These are phyloP conservation scores for Antennarius maculatus DNA, from an alignment of 2,797 vertebrate genomes.

Conservation along the genomic window DNA sequence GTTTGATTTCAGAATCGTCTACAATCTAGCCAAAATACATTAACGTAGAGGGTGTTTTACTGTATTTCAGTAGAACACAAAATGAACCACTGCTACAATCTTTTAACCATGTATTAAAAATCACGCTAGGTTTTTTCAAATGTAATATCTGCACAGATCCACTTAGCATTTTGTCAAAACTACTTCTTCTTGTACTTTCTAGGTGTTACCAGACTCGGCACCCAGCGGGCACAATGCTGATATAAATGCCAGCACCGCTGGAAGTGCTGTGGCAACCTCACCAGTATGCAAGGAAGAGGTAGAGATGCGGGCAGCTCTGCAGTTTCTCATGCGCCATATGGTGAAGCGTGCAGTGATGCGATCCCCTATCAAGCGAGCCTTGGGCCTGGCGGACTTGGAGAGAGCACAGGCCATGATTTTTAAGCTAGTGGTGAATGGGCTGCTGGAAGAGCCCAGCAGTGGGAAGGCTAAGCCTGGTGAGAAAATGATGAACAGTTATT, in stretches of 20 bases:
- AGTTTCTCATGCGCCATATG: constrained; percentile 98
- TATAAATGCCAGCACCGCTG: constrained; percentile 58
- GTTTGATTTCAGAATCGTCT: no score
- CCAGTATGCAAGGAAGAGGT: constrained; percentile 92
- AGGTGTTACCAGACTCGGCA: constrained; percentile 73
- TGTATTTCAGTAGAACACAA: no score
- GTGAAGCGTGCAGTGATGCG: constrained; percentile 97
- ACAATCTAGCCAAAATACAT: no score
- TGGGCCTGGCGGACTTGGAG: constrained; percentile 93
- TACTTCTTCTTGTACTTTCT: not conserved
- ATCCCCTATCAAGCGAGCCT: constrained; percentile 92
- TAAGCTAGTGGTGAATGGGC: constrained; percentile 92
- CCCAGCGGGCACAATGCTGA: constrained; percentile 95
- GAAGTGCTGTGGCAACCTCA: constrained; percentile 78
- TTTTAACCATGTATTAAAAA: no score
- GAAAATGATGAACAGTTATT: not conserved
- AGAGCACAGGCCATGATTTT: constrained; percentile 98
- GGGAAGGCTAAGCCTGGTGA: constrained; percentile 87
- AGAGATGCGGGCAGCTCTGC: constrained; percentile 93
- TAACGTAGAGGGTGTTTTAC: no score
- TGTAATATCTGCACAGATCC: no score
- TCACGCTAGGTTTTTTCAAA: no score
- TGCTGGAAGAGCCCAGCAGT: constrained; percentile 90
- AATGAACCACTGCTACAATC: no score
- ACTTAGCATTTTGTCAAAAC: no score